Conservation (phyloP, 2,113 vertebrate species). For the Dinomys branickii region DNA sequence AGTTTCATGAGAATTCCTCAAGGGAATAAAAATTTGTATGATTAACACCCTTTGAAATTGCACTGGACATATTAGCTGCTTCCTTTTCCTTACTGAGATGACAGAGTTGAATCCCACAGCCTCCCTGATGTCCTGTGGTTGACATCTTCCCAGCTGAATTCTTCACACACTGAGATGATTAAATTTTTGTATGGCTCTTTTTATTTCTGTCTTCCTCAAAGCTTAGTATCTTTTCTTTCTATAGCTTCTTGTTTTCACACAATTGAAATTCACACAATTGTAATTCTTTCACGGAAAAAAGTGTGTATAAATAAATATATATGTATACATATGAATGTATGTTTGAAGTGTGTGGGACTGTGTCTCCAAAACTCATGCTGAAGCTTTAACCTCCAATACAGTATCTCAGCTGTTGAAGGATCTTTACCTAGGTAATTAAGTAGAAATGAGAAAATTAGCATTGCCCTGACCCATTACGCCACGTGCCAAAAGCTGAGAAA, state of each 20-base stretch:
- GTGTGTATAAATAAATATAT: background rate
- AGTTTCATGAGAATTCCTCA: conserved; percentile 70
- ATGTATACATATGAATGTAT: background rate
- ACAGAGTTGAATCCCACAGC: background rate
- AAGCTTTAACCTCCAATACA: background rate
- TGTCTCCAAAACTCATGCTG: background rate
- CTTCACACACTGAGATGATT: background rate
- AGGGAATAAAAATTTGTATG: conserved; percentile 58
- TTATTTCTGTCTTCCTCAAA: background rate
- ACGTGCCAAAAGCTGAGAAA: background rate
- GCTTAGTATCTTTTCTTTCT: background rate
- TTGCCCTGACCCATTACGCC: background rate
- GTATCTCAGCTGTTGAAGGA: background rate
- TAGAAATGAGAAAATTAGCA: background rate
- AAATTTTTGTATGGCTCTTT: background rate
- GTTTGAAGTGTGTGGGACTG: background rate
- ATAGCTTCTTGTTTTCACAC: background rate
- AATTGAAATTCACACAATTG: background rate
- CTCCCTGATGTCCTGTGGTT: background rate
- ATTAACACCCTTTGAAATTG: conserved; percentile 62
- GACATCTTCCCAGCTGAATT: background rate
- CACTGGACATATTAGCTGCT: background rate
- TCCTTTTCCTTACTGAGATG: conserved; percentile 8
- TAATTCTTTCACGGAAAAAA: background rate
- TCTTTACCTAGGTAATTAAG: background rate